Evolutionary conservation across 1,140 invertebrate genomes (phyloP).

Genomic region (Zophobas atratus): DNA sequence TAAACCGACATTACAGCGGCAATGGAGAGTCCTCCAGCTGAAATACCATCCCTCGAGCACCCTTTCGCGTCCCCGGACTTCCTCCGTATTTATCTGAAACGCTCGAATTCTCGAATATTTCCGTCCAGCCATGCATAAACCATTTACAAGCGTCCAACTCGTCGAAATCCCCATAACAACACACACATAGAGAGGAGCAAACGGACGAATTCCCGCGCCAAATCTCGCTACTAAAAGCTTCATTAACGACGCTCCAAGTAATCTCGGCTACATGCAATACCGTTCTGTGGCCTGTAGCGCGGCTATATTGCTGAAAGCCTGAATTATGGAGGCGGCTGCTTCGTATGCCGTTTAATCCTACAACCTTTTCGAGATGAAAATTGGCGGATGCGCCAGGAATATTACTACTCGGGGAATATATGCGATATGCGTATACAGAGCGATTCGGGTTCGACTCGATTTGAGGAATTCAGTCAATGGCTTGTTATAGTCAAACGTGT

Average conservation of each 20-base stretch:
- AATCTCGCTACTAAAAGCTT: conserved; percentile 26
- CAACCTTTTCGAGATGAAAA: not conserved
- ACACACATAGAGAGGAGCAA: not conserved
- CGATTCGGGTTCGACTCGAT: no score
- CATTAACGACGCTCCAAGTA: conserved; percentile 23
- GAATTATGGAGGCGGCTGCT: not conserved
- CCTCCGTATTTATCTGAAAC: not conserved
- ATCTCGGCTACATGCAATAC: conserved; percentile 24
- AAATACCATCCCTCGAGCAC: no score
- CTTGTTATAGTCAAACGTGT: no score
- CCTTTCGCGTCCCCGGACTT: not conserved
- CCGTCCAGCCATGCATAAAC: not conserved
- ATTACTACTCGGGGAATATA: not conserved
- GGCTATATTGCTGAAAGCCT: conserved; percentile 17
- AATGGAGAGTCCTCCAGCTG: no score
- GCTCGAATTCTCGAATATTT: not conserved
- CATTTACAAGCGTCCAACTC: not conserved
- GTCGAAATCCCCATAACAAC: conserved; percentile 1
- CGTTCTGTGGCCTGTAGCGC: not conserved
- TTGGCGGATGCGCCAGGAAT: not conserved
- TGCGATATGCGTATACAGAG: no score
- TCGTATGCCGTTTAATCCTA: not conserved
- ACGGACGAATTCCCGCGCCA: conserved; percentile 6
- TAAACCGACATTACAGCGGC: no score
- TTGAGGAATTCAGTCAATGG: no score